These are phyloP conservation scores for Habroteleia sp. DNA, from an alignment of 2,888 invertebrate species.

Conservation along the genomic window DNA sequence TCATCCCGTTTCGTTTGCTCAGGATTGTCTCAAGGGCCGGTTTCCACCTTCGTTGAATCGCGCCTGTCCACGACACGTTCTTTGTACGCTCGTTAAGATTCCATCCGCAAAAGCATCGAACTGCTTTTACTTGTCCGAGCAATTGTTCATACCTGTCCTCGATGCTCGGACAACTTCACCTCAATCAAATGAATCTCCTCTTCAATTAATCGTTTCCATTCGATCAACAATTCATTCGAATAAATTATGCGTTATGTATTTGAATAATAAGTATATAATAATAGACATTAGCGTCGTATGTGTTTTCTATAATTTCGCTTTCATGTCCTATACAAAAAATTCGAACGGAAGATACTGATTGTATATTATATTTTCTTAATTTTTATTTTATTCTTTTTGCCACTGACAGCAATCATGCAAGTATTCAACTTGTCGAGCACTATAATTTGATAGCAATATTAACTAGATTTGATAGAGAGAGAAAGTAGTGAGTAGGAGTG, in stretches of 20 bases:
- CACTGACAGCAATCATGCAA: too few relatives aligned
- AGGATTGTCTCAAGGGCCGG: slow-evolving; percentile 60
- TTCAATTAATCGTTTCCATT: slow-evolving; percentile 43
- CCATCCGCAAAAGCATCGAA: slow-evolving; percentile 54
- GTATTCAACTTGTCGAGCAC: too few relatives aligned
- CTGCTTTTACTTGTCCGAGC: slow-evolving; percentile 53
- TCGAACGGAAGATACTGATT: too few relatives aligned
- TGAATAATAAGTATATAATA: slow-evolving; percentile 10
- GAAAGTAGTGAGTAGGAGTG: too few relatives aligned
- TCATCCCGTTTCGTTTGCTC: slow-evolving; percentile 51
- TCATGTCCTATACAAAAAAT: too few relatives aligned
- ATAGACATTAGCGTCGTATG: too few relatives aligned
- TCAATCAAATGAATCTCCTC: slow-evolving; percentile 36
- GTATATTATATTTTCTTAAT: too few relatives aligned
- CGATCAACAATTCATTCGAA: slow-evolving; percentile 42
- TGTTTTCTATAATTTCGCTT: too few relatives aligned
- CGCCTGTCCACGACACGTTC: slow-evolving; percentile 64
- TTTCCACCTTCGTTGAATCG: slow-evolving; percentile 64
- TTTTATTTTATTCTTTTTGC: too few relatives aligned
- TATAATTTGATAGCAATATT: too few relatives aligned
- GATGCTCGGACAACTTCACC: slow-evolving; percentile 57
- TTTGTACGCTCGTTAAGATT: slow-evolving; percentile 62
- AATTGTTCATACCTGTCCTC: slow-evolving; percentile 63
- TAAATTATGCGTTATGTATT: slow-evolving; percentile 38
- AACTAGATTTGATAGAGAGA: too few relatives aligned